Evolutionary conservation across 2,113 vertebrate species (phyloP).

Genomic region (Emydura subglobosa): DNA sequence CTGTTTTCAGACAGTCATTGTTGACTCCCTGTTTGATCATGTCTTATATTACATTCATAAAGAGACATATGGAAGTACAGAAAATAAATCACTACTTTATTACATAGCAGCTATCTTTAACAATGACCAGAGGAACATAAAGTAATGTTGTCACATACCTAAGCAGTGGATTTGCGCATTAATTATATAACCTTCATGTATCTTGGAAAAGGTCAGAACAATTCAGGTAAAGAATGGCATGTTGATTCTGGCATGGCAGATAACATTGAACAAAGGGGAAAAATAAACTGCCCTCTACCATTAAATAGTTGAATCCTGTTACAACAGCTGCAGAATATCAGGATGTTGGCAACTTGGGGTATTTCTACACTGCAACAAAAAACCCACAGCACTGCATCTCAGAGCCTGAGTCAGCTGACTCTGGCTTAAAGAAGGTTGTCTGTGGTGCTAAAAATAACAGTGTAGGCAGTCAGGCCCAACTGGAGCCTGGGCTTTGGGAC

Average conservation of each 20-base stretch:
- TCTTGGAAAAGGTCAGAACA: neutral
- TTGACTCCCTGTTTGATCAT: neutral
- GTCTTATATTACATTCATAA: neutral
- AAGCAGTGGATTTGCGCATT: conserved; percentile 27
- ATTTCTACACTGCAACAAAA: neutral
- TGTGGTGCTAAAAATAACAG: neutral
- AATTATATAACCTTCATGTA: conserved; percentile 22
- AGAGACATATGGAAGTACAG: neutral
- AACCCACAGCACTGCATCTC: neutral
- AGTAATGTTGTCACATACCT: neutral
- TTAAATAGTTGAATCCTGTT: neutral
- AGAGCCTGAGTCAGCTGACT: neutral
- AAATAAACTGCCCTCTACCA: neutral
- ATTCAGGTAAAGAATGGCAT: neutral
- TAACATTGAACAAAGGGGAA: neutral
- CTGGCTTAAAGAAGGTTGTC: rapidly evolving
- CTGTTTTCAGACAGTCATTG: neutral
- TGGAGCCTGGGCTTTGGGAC: neutral
- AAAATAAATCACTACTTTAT: neutral
- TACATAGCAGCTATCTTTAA: neutral
- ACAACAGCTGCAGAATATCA: neutral
- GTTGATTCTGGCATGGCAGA: neutral
- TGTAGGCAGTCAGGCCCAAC: neutral
- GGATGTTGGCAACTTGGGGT: neutral
- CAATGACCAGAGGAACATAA: rapidly evolving